Evolutionary conservation across 2,113 vertebrate species (phyloP).

Genomic region (Vireo altiloquus): DNA sequence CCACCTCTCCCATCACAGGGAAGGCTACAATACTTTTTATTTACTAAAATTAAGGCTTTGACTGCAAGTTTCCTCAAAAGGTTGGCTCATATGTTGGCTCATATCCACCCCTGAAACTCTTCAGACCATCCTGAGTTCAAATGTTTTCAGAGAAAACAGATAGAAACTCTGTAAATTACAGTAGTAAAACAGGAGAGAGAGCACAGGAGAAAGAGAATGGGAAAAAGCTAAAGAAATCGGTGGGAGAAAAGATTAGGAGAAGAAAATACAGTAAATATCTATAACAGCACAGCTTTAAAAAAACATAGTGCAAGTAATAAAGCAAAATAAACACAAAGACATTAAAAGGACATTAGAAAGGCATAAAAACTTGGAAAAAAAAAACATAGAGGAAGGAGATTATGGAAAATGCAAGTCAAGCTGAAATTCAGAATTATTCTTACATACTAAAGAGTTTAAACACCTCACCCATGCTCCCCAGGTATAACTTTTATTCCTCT

Average conservation of each 20-base stretch:
- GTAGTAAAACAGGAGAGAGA: neutral
- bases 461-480: neutral
- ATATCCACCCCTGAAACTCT: neutral
- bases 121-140: neutral
- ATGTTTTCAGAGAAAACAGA: neutral
- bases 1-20: neutral
- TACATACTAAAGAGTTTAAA: neutral
- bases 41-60: neutral
- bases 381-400: neutral
- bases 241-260: neutral
- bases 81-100: neutral
- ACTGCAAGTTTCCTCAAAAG: neutral
- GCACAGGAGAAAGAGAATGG: neutral
- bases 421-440: neutral
- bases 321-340: neutral
- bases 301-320: neutral
- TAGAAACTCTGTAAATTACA: neutral
- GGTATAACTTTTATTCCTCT: neutral
- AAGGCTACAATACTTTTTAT: neutral
- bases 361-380: neutral
- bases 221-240: neutral
- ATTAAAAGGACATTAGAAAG: neutral
- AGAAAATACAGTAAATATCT: neutral
- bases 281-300: neutral
- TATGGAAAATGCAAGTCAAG: neutral